Percentiles rank a stretch among this genome's conserved stretches.
These are phyloP conservation scores for Drosophila pandora DNA, from an alignment of 1,140 invertebrate species.

Conservation along the genomic window DNA sequence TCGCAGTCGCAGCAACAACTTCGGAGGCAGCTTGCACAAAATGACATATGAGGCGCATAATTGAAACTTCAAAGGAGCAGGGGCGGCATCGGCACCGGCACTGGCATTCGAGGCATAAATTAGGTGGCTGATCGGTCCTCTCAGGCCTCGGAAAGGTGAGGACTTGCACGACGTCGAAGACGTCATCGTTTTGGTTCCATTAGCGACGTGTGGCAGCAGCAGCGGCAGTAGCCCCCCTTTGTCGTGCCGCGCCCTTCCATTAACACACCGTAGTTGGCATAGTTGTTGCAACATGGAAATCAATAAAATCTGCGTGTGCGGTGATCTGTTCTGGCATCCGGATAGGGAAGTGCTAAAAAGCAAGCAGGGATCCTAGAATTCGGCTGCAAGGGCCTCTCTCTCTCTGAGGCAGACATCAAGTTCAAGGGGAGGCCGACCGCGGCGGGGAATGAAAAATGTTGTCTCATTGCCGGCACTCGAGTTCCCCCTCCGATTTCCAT, in stretches of 20 bases:
- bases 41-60: conserved; percentile 83
- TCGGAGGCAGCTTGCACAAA: conserved; percentile 67
- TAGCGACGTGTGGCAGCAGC: conserved; percentile 68
- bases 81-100: conserved; percentile 24
- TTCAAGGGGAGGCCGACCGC: conserved; percentile 47
- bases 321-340: conserved; percentile 42
- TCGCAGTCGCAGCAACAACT: conserved; percentile 17
- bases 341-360: conserved; percentile 24
- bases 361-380: not conserved
- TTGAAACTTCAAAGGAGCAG: conserved; percentile 81
- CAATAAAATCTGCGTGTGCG: conserved; percentile 75
- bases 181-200: conserved; percentile 67
- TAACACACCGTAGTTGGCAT: conserved; percentile 53
- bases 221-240: conserved; percentile 51
- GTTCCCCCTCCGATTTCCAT: conserved; percentile 64
- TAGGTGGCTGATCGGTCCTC: conserved; percentile 67
- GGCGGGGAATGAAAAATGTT: conserved; percentile 62
- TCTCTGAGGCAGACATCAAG: conserved; percentile 35
- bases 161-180: conserved; percentile 16
- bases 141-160: conserved; percentile 50
- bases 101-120: conserved; percentile 72
- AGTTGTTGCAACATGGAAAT: conserved; percentile 70
- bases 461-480: conserved; percentile 72
- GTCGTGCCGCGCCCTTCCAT: conserved; percentile 68
- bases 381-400: not conserved